These are phyloP conservation scores for Crematogaster levior DNA, from an alignment of 2,888 invertebrate genomes.

Conservation along the genomic window DNA sequence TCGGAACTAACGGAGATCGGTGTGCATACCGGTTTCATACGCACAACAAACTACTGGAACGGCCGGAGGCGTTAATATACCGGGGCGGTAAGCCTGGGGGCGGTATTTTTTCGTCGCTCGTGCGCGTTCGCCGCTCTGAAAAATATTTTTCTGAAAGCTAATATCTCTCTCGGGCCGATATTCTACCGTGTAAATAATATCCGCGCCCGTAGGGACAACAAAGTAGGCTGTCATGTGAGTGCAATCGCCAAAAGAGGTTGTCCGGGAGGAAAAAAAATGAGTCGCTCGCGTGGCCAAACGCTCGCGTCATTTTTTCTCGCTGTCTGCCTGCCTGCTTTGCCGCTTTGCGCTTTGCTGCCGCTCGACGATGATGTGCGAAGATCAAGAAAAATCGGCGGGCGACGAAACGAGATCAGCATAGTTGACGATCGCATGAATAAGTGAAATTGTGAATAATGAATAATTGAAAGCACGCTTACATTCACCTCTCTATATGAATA, in stretches of 20 bases:
- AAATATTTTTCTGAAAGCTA: slow-evolving; percentile 77
- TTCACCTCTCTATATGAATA: no score
- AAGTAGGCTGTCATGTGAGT: slow-evolving; percentile 63
- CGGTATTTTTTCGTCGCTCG: slow-evolving; percentile 67
- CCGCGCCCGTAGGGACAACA: slow-evolving; percentile 62
- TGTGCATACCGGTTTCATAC: slow-evolving; percentile 63
- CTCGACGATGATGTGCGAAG: background rate
- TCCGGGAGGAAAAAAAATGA: slow-evolving; percentile 31
- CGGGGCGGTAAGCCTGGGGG: slow-evolving; percentile 63
- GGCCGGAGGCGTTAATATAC: slow-evolving; percentile 74
- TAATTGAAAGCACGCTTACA: no score
- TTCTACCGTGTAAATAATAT: slow-evolving; percentile 72
- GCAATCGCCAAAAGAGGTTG: slow-evolving; percentile 57
- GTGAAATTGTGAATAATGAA: no score
- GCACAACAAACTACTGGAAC: slow-evolving; percentile 69
- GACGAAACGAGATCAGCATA: background rate
- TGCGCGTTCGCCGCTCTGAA: slow-evolving; percentile 65
- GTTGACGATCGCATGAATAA: background rate
- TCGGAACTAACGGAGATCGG: slow-evolving; percentile 66
- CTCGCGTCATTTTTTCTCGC: slow-evolving; percentile 39
- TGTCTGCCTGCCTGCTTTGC: slow-evolving; percentile 2
- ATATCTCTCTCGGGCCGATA: slow-evolving; percentile 73
- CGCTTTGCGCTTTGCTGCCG: slow-evolving; percentile 13
- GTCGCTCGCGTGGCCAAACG: slow-evolving; percentile 37
- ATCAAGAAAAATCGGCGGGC: background rate